Evolutionary conservation across 2,113 vertebrate species (phyloP), one percentile per base, ranked within the genome.

Genomic region (Oncorhynchus mykiss): DNA sequence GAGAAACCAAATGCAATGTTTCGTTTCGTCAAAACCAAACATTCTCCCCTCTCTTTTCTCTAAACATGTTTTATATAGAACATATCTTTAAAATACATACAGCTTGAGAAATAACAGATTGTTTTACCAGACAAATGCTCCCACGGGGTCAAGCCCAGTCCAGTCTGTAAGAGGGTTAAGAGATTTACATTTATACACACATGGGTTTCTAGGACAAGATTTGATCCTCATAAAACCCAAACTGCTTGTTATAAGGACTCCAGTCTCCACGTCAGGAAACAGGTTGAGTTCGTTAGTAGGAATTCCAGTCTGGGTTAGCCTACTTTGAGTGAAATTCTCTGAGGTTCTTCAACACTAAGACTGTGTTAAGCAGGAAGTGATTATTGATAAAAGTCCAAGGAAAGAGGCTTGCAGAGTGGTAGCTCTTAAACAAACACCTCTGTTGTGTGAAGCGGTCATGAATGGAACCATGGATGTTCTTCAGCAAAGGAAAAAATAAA

Each of bases 121-220:
- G 0, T 76, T 45, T 31, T 34, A 6, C 75, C 66, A 39, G 70
- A 80, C 72, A 86, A 82, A 87, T 62, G 68, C 75, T 72, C 54
- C 87, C 82, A 84, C 78, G 75, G 74, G 12, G 51, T 54, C 51
- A 18, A 54, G 51, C 16, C 16, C 51, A 54, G 51, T 54, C 16
- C 51, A 83, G 80, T 70, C 71, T 9, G 16, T 86, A 84, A 85
- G 82, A 82, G 82, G 67, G 80, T 90, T 84, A 88, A 57, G 69
- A 86, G 86, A 84, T 84, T 86, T 84, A 83, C 80, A 80, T 83
- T 74, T 82, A 71, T n/a, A 64, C 29, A 74, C 39, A 45, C 49
- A 77, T 67, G 60, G 71, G 79, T 84, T 85, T 81, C 62, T 73
- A 76, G 76, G 80, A 80, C 72, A 82, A 73, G 51, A 49, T 81